Base-by-base conservation (phyloP, 2,888 invertebrate genomes). In the Watsonalla binaria region DNA sequence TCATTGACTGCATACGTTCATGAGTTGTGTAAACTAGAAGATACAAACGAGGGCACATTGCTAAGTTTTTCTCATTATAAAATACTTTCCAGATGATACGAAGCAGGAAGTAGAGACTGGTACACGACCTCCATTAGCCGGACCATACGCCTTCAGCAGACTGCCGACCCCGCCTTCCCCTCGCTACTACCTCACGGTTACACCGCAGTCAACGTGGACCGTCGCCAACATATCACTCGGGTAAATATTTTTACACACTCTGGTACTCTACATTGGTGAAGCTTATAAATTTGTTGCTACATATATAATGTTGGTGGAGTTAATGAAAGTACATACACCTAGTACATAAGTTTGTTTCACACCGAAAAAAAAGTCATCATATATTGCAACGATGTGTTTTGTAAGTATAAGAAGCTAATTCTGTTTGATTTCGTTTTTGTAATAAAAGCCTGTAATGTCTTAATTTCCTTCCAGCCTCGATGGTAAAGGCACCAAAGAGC, bases 61-160 rank as follows among this genome's bases (percentile, higher is more conserved):
- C 2, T 42, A 9, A 9, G 42, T 1, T 2, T 7, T 42, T 42
- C 11, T 42, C 42, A 9, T 9, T 9, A 4, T 42, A 42, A 42
- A 33, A 47, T 33, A 5, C 4, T 33, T 49, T 48, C 7, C 49
- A 35, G 62, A 63, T 6, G 45, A 53, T 6, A 54, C 68, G 0
- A 55, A 61, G 6, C 59, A 63, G 65, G 76, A 60, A 7, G 62
- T 75, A 46, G 93, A 93, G 72, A 90, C 92, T 0, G 93, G 93
- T 49, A 94, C 94, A 0, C 91, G 96, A 62, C 95, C 96, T 11
- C 96, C 97, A 11, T 86, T 95, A 67, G 97, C 96, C 14, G 97
- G 97, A 35, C 97, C 97, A 37, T 97, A 96, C 81, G 97, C 97
- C 54, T 97, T 97, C 92, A 97, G 97, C 72, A 93, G 96, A 54